These are phyloP conservation scores for Panthera leo DNA, from an alignment of 2,113 vertebrate genomes.

Conservation along the genomic window DNA sequence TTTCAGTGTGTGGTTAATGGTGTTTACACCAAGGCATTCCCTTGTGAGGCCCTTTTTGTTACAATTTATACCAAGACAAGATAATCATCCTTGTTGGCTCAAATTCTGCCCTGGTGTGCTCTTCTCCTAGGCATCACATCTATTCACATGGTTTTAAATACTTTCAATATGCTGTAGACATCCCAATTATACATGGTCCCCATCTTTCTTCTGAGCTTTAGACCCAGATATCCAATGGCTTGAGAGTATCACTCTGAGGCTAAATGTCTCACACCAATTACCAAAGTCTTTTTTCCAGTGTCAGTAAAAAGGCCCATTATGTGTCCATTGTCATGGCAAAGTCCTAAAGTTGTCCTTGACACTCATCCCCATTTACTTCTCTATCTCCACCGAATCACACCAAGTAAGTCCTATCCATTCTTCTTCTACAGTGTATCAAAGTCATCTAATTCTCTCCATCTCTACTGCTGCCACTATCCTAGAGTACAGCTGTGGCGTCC, in stretches of 20 bases:
- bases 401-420: background rate
- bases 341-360: background rate
- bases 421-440: background rate
- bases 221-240: background rate
- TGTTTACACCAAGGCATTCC: background rate
- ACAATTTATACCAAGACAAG: background rate
- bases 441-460: background rate
- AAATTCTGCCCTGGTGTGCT: background rate
- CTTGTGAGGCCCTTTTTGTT: background rate
- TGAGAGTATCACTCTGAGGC: background rate
- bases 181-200: background rate
- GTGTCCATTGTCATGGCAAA: background rate
- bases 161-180: background rate
- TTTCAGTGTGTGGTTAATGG: background rate
- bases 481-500: background rate
- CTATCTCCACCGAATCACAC: background rate
- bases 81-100: background rate
- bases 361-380: background rate
- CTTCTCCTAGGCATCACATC: background rate
- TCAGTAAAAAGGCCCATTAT: background rate
- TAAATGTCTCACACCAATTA: background rate
- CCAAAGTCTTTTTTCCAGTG: background rate
- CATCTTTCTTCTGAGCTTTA: constrained; percentile 3
- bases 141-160: background rate
- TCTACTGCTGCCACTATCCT: background rate